Percentiles rank a stretch among this genome's conserved stretches.
Evolutionary conservation across 1,140 invertebrate species (phyloP).

Genomic region (Diorhabda elongata): DNA sequence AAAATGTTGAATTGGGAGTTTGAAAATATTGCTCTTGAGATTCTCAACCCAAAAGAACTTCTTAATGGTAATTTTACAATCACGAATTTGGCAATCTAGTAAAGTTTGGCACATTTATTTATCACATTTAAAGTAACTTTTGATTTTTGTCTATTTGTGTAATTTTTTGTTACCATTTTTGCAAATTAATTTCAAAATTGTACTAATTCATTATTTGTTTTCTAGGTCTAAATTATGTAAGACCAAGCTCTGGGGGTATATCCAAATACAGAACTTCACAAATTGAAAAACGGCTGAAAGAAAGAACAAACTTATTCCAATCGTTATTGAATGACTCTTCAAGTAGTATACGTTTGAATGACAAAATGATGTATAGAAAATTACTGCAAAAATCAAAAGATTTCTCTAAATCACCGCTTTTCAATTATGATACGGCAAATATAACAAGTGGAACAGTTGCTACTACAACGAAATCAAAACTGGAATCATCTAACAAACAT

Average conservation of each 20-base stretch:
- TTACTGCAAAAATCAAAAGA: constrained; percentile 23
- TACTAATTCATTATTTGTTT: no score
- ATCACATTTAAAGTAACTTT: no score
- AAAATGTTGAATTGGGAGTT: no score
- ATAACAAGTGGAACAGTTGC: constrained; percentile 22
- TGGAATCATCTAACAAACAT: constrained; percentile 26
- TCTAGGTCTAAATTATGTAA: constrained; percentile 28
- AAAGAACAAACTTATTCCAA: not conserved
- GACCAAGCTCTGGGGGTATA: constrained; percentile 18
- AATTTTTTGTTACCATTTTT: no score
- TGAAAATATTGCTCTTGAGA: no score
- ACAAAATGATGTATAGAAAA: constrained; percentile 41
- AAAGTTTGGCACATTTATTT: no score
- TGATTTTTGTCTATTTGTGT: no score
- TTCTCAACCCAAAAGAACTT: no score
- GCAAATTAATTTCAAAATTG: no score
- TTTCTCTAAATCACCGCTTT: constrained; percentile 16
- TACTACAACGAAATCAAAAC: constrained; percentile 18
- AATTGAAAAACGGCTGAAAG: constrained; percentile 21
- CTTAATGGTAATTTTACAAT: no score
- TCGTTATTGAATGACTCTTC: not conserved
- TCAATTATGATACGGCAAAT: constrained; percentile 8
- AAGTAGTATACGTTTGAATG: constrained; percentile 34
- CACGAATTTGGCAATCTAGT: no score
- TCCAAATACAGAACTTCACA: constrained; percentile 15